Evolutionary conservation across 1,140 invertebrate species (phyloP).

Genomic region (Nomia melanderi): DNA sequence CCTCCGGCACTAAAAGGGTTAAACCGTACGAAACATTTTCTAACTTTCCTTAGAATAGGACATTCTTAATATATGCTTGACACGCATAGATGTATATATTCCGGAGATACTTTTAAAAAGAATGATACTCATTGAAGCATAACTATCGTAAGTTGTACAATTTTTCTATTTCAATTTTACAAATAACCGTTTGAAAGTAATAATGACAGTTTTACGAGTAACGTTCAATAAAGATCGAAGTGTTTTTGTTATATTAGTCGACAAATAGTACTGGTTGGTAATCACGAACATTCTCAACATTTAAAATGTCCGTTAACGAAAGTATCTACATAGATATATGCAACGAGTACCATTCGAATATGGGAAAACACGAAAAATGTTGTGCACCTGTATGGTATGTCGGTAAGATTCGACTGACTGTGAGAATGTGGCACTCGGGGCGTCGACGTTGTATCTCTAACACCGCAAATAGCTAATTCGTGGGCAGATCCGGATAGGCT

Average conservation of each 20-base stretch:
- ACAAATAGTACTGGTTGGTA: neutral
- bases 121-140: too few species aligned
- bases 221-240: too few species aligned
- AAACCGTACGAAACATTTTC: too few species aligned
- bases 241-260: neutral
- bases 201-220: too few species aligned
- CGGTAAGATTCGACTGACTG: slow-evolving; percentile 90
- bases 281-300: neutral
- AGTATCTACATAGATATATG: neutral
- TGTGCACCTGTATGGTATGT: slow-evolving; percentile 87
- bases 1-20: too few species aligned
- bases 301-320: neutral
- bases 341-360: neutral
- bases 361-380: neutral
- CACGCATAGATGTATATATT: too few species aligned
- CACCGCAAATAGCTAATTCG: slow-evolving; percentile 87
- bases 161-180: too few species aligned
- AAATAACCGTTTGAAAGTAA: too few species aligned
- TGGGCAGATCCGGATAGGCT: slow-evolving; percentile 91
- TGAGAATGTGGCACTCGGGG: slow-evolving; percentile 87
- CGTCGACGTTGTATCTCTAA: slow-evolving; percentile 80
- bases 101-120: too few species aligned
- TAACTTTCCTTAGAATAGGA: too few species aligned
- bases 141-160: too few species aligned
- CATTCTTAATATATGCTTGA: too few species aligned